Percentiles rank a stretch among this genome's conserved stretches.
phyloP scores from a whole-genome alignment of 2,797 vertebrate genomes.

The Poecilia gillii region DNA sequence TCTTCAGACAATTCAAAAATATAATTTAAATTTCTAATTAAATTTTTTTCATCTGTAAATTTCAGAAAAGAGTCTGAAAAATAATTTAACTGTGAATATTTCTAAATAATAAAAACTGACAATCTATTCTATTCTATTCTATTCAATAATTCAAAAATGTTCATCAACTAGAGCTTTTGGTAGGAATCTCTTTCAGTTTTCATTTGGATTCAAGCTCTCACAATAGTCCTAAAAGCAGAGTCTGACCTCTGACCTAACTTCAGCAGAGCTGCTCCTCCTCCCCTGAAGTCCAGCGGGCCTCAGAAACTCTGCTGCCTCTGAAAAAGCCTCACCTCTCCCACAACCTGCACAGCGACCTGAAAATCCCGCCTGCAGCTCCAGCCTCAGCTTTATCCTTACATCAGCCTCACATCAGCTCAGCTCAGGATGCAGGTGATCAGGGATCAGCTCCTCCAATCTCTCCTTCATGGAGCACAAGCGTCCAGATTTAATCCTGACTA shows the following conservation, averaged over 20 bases:
- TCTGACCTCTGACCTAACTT: background rate
- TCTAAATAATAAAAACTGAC: background rate
- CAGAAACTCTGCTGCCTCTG: slow-evolving; percentile 21
- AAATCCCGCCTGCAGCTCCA: slow-evolving; percentile 54
- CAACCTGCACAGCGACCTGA: slow-evolving; percentile 39
- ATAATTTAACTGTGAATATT: background rate
- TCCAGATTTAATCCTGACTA: background rate
- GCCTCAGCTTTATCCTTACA: slow-evolving; percentile 33
- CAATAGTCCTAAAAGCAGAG: background rate
- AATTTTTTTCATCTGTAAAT: background rate
- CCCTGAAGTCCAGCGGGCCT: background rate
- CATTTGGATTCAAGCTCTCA: background rate
- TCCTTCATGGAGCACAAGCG: background rate
- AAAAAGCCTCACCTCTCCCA: slow-evolving; percentile 53
- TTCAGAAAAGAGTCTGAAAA: background rate
- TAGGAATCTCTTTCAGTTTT: too few species aligned
- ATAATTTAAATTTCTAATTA: background rate
- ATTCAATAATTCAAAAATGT: background rate
- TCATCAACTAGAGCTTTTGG: background rate
- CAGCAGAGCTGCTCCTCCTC: background rate
- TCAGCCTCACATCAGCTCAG: slow-evolving; percentile 25
- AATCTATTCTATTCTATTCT: too few species aligned
- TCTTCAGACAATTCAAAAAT: background rate
- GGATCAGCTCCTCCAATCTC: background rate
- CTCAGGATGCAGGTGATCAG: slow-evolving; percentile 25